These are phyloP conservation scores for Epirrhoe alternata DNA, from an alignment of 2,888 invertebrate species.

Conservation along the genomic window DNA sequence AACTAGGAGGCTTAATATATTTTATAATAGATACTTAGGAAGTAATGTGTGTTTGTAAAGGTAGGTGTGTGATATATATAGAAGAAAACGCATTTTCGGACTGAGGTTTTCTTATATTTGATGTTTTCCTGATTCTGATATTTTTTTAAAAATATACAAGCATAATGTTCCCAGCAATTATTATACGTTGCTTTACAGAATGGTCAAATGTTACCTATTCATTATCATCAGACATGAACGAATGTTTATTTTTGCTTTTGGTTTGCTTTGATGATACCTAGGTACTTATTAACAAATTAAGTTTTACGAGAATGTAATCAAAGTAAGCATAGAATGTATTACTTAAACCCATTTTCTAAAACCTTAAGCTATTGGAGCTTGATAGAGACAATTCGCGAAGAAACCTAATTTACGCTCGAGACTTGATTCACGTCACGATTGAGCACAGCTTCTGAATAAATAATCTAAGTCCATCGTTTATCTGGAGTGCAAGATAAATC, in stretches of 20 bases:
- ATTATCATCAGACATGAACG: conserved; percentile 7
- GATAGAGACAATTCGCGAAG: background rate
- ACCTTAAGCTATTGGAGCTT: background rate
- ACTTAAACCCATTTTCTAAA: background rate
- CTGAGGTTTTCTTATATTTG: no score
- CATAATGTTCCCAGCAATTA: conserved; percentile 1
- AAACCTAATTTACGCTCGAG: no score
- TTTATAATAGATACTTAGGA: background rate
- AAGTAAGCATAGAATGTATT: no score
- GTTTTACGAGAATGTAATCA: no score
- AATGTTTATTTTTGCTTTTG: background rate
- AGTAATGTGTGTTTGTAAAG: background rate
- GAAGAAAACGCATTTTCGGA: no score
- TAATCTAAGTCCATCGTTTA: no score
- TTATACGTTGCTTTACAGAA: conserved; percentile 12
- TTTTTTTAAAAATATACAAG: conserved; percentile 24
- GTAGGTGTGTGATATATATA: no score
- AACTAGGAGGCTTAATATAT: background rate
- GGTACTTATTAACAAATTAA: no score
- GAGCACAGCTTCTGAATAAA: no score
- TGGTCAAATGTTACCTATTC: background rate
- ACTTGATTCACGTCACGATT: no score
- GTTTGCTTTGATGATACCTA: no score
- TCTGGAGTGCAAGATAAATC: background rate
- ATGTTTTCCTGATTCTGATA: background rate